A percentile compares a stretch with the other conserved stretches of the same genome.
phyloP scores from a whole-genome alignment of 2,888 invertebrate species.

The Carterocephalus palaemon region DNA sequence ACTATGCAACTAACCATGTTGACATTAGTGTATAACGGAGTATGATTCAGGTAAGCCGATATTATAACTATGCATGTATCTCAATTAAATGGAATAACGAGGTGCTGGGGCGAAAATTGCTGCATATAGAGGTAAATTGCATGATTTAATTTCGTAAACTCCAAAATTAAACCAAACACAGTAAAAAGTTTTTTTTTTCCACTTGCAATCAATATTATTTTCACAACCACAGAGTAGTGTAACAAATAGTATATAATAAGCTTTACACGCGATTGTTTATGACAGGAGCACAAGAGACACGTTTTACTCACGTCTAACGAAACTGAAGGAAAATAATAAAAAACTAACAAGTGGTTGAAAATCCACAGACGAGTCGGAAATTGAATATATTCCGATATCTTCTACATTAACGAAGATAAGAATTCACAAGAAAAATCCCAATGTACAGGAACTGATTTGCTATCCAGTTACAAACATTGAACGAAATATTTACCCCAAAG shows the following conservation, averaged over 20 bases:
- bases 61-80: slow-evolving; percentile 49
- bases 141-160: slow-evolving; percentile 62
- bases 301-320: slow-evolving; percentile 63
- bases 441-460: slow-evolving; percentile 78
- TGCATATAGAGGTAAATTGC: slow-evolving; percentile 58
- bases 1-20: slow-evolving; percentile 51
- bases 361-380: slow-evolving; percentile 86
- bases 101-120: slow-evolving; percentile 62
- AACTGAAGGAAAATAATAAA: slow-evolving; percentile 39
- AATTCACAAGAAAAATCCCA: slow-evolving; percentile 82
- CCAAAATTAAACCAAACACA: slow-evolving; percentile 71
- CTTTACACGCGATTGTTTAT: slow-evolving; percentile 53
- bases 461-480: slow-evolving; percentile 76
- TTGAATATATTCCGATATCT: slow-evolving; percentile 90
- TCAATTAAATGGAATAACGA: slow-evolving; percentile 44
- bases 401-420: slow-evolving; percentile 89
- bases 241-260: slow-evolving; percentile 51
- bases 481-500: slow-evolving; percentile 59
- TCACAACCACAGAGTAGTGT: slow-evolving; percentile 47
- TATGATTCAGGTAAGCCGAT: slow-evolving; percentile 64
- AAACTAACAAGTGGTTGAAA: slow-evolving; percentile 55
- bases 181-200: slow-evolving; percentile 29
- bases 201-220: slow-evolving; percentile 24
- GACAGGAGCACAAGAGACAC: slow-evolving; percentile 61
- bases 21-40: slow-evolving; percentile 54